Percentiles rank a stretch among this genome's conserved stretches.
Conservation (phyloP, 2,797 vertebrate species). For the Chanos chanos region DNA sequence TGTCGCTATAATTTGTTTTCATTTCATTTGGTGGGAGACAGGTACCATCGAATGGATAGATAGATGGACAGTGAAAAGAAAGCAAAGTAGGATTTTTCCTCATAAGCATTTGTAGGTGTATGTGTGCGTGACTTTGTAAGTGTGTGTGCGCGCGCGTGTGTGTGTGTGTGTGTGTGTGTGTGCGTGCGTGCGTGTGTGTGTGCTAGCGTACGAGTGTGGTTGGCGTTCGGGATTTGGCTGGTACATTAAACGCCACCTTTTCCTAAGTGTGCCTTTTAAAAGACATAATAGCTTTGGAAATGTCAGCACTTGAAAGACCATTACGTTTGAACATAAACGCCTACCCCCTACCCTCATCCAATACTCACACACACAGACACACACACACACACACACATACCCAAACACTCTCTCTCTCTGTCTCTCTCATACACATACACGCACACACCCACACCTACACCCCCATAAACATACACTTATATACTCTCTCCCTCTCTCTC, state of each 20-base stretch:
- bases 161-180: slow-evolving; percentile 15
- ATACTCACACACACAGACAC: no score
- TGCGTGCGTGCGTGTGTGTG: slow-evolving; percentile 1
- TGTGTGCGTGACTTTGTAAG: not conserved
- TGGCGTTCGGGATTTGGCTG: not conserved
- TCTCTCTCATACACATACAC: no score
- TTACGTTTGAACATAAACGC: no score
- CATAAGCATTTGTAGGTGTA: not conserved
- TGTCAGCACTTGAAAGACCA: slow-evolving; percentile 55
- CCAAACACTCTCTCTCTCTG: not conserved
- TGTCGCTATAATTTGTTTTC: not conserved
- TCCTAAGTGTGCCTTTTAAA: slow-evolving; percentile 69
- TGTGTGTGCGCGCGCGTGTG: slow-evolving; percentile 11
- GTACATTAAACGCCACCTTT: slow-evolving; percentile 64
- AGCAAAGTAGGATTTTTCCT: no score
- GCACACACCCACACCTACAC: no score
- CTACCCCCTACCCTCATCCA: not conserved
- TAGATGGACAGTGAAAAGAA: not conserved
- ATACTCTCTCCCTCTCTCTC: not conserved
- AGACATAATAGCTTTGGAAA: slow-evolving; percentile 67
- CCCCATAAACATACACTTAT: no score
- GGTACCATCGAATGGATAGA: not conserved
- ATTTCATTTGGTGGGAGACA: not conserved
- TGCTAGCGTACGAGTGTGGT: not conserved
- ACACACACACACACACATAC: no score